A percentile compares a stretch with the other conserved stretches of the same genome.
Conservation (phyloP, 2,888 invertebrate genomes). For the Torymus aiolomorphi region DNA sequence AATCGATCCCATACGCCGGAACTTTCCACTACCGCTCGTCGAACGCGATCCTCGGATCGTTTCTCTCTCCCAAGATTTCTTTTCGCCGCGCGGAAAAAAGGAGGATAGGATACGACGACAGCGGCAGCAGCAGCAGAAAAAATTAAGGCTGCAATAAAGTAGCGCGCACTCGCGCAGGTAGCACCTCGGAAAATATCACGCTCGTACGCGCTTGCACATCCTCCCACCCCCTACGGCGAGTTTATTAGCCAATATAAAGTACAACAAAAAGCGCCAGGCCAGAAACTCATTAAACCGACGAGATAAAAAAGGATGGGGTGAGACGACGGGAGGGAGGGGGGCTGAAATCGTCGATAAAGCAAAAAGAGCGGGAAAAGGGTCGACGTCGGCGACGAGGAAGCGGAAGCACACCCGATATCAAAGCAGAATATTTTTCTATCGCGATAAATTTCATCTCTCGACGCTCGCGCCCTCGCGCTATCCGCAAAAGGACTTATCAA, state of each 20-base stretch:
- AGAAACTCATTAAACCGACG: constrained; percentile 52
- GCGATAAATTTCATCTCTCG: constrained; percentile 50
- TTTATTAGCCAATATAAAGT: constrained; percentile 53
- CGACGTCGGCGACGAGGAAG: background rate
- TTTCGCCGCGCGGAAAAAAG: background rate
- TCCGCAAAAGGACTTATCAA: constrained; percentile 50
- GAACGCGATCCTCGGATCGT: background rate
- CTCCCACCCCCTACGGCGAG: background rate
- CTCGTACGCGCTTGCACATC: background rate
- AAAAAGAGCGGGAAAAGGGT: constrained; percentile 10
- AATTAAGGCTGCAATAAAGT: constrained; percentile 24
- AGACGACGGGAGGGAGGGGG: background rate
- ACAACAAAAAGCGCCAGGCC: constrained; percentile 30
- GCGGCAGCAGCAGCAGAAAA: background rate
- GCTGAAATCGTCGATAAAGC: constrained; percentile 37
- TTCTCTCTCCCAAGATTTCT: background rate
- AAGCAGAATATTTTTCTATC: constrained; percentile 55
- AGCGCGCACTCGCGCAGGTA: background rate
- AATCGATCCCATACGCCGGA: constrained; percentile 12
- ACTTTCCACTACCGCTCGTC: constrained; percentile 10
- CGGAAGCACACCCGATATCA: constrained; percentile 36
- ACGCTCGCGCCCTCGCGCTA: background rate
- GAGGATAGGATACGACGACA: background rate
- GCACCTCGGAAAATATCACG: constrained; percentile 31
- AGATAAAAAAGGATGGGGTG: constrained; percentile 13